Base-by-base conservation (phyloP, 2,888 invertebrate species). In the Eupithecia pulchellata region DNA sequence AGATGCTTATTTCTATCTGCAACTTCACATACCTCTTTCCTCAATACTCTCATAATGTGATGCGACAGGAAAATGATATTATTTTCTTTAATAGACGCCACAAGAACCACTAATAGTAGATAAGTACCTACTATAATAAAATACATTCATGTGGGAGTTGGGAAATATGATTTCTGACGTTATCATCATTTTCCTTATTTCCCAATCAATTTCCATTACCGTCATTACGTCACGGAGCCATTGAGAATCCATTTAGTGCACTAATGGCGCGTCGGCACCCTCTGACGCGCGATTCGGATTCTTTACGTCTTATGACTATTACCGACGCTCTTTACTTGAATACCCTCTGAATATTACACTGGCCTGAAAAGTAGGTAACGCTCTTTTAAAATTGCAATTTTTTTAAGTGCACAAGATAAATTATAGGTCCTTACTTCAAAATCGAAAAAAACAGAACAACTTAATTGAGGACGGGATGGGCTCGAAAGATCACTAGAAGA, bases 111-210 rank as follows among this genome's bases (percentile, higher is more conserved):
- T 6, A 6, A 20, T 2, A 20, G 39, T 17, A 17, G 39, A 9
- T 42, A 17, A 17, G 0, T 17, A 42, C n/a, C 8, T 20, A 47
- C 20, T 20, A 20, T 9, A 34, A 34, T 34, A 47, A 20, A 42
- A 52, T 52, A 4, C 25, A 0, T 25, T 52, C 11, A 25, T 13
- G 13, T 52, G 52, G 4, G 11, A 25, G 25, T 25, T 13, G 13
- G 52, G 11, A 52, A 52, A 13, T 25, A 52, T 52, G 25, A 4
- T 52, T 52, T 52, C 13, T 52, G 52, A 57, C 57, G 57, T 29
- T 27, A 57, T 17, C 47, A 25, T 52, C 4, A 36, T 65, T 65
- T 65, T 65, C 65, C 65, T 65, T 36, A 65, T 65, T 65, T 65
- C 36, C 36, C 65, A 30, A 64, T 64, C 13, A 20, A n/a, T 36